phyloP scores from a whole-genome alignment of 23 tunicate species.

The Phallusia fumigata region DNA sequence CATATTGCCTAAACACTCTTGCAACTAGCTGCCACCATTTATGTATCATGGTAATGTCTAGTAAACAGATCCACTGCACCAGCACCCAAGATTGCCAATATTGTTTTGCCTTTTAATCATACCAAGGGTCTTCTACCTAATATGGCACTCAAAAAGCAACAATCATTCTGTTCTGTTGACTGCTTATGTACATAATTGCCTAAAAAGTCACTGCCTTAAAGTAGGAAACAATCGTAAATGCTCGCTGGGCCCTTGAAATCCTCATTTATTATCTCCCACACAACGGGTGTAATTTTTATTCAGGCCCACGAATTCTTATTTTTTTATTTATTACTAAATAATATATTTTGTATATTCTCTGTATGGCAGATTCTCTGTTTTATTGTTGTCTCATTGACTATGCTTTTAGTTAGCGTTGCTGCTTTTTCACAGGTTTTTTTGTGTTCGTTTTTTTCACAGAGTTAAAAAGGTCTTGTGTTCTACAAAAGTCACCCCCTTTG shows the following conservation, averaged over 20 bases:
- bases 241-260: not conserved
- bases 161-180: not conserved
- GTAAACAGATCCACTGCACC: not conserved
- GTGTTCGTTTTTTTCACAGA: not conserved
- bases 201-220: not conserved
- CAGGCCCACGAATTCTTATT: slow-evolving; percentile 1
- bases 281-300: slow-evolving; percentile 4
- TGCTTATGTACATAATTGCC: not conserved
- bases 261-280: not conserved
- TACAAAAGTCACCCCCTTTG: not conserved
- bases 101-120: not conserved
- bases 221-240: not conserved
- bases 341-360: slow-evolving; percentile 23
- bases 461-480: not conserved
- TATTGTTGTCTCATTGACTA: slow-evolving; percentile 7
- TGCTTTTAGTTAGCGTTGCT: slow-evolving; percentile 13
- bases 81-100: not conserved
- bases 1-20: not conserved
- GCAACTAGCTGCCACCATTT: not conserved
- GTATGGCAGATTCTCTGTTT: not conserved
- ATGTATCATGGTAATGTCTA: not conserved
- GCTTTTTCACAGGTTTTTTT: not conserved
- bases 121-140: not conserved
- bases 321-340: slow-evolving; percentile 21
- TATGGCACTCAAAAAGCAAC: not conserved